phyloP scores from a whole-genome alignment of 2,888 invertebrate genomes.

The Hartigia nigra region DNA sequence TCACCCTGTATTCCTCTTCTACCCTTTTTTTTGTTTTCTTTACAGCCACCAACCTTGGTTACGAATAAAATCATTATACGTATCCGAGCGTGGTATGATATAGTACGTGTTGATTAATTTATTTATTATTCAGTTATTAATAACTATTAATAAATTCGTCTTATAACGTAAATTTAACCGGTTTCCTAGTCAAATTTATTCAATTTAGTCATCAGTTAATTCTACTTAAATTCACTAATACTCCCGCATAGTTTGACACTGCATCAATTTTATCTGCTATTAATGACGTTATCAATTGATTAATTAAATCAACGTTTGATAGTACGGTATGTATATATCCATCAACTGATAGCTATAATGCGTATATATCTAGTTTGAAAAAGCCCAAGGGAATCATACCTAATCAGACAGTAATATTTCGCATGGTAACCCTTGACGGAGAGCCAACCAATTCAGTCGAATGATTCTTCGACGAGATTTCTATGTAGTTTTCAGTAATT shows the following conservation, averaged over 20 bases:
- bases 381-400: neutral
- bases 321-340: neutral
- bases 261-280: neutral
- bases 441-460: neutral
- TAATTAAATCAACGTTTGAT: neutral
- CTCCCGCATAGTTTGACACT: neutral
- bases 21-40: slow-evolving; percentile 9
- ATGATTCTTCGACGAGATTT: neutral
- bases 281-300: too few species aligned
- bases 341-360: neutral
- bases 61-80: neutral
- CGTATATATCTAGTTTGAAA: neutral
- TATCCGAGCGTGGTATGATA: neutral
- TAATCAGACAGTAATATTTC: neutral
- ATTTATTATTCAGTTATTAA: neutral
- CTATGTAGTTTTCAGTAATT: neutral
- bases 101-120: neutral
- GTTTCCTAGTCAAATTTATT: neutral
- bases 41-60: neutral
- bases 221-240: too few species aligned
- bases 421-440: neutral
- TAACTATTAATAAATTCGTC: neutral
- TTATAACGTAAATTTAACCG: neutral
- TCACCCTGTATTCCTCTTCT: slow-evolving; percentile 14
- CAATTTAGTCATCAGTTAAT: too few species aligned